These are phyloP conservation scores for Triplophysa yarkandensis DNA, from an alignment of 2,797 vertebrate species.

Conservation along the genomic window DNA sequence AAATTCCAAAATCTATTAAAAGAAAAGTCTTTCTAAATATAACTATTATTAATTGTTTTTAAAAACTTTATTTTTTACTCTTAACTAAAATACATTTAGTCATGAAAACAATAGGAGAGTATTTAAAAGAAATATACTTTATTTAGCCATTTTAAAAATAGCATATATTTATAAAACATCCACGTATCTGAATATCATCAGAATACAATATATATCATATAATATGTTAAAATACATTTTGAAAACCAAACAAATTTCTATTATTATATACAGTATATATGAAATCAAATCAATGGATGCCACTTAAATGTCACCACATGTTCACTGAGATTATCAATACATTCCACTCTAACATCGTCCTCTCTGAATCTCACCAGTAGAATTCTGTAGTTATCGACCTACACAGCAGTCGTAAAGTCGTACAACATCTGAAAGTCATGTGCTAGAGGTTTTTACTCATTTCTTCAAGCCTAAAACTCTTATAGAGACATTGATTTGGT, in stretches of 20 bases:
- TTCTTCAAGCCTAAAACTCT: constrained; percentile 1
- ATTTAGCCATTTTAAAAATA: too few species aligned
- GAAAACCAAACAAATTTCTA: too few species aligned
- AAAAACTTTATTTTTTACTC: not conserved
- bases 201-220: too few species aligned
- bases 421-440: not conserved
- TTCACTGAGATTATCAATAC: constrained; percentile 38
- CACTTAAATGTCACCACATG: constrained; percentile 35
- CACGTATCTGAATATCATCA: too few species aligned
- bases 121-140: too few species aligned
- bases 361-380: constrained; percentile 25
- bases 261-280: too few species aligned
- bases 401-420: not conserved
- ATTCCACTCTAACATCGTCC: constrained; percentile 27
- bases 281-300: constrained; percentile 4
- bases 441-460: not conserved
- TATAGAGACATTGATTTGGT: constrained; percentile 6
- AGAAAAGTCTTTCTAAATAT: not conserved
- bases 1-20: not conserved
- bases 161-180: too few species aligned
- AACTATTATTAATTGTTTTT: not conserved
- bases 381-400: not conserved
- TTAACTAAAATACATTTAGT: not conserved
- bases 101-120: not conserved
- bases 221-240: too few species aligned